phyloP scores from a whole-genome alignment of 2,888 invertebrate genomes.

The Chrysolina americana region DNA sequence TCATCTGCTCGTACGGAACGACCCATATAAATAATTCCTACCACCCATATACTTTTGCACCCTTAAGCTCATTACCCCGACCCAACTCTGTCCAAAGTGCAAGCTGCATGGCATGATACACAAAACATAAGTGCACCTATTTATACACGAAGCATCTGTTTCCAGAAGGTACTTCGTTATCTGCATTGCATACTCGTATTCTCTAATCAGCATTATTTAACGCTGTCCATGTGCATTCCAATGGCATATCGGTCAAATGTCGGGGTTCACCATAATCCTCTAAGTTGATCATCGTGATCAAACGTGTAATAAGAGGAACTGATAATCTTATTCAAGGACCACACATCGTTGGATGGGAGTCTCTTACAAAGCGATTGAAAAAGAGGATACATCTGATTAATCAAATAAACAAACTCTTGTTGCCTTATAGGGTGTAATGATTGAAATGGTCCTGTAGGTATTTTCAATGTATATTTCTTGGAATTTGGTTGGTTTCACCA shows the following conservation, averaged over 20 bases:
- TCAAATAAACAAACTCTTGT: too few species aligned
- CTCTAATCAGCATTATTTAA: constrained; percentile 37
- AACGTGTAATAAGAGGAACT: not conserved
- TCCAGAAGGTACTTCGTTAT: constrained; percentile 33
- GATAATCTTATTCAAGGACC: not conserved
- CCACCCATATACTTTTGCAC: not conserved
- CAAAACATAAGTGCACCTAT: constrained; percentile 35
- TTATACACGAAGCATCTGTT: constrained; percentile 39
- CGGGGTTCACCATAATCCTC: not conserved
- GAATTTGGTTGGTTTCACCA: too few species aligned
- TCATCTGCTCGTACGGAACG: not conserved
- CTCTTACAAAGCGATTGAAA: not conserved
- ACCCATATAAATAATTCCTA: not conserved
- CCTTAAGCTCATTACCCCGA: not conserved
- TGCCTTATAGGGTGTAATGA: too few species aligned
- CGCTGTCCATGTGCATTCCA: constrained; percentile 16
- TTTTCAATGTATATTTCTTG: too few species aligned
- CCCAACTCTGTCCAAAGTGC: constrained; percentile 23
- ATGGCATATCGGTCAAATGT: constrained; percentile 7
- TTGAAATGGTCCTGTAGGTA: too few species aligned
- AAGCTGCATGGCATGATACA: constrained; percentile 34
- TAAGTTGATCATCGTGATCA: not conserved
- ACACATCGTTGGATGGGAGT: not conserved
- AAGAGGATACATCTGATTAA: not conserved
- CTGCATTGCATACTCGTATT: constrained; percentile 33